These are phyloP conservation scores for Uromys caudimaculatus DNA, from an alignment of 2,797 vertebrate species.

Conservation along the genomic window DNA sequence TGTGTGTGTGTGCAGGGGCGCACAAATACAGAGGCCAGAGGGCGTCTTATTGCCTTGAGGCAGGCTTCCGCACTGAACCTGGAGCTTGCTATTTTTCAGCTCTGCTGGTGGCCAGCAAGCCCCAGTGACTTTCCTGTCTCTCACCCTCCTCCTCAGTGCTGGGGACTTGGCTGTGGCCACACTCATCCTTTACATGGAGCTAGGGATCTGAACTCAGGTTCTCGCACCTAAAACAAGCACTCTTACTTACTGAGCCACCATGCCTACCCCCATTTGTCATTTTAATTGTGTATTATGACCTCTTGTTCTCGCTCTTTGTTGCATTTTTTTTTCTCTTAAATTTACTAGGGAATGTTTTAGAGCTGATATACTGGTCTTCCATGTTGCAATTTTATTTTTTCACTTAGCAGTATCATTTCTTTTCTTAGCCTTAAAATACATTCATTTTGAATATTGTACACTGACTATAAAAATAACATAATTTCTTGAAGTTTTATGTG, in stretches of 20 bases:
- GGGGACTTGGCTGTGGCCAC: too few species aligned
- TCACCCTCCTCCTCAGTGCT: not conserved
- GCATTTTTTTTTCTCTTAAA: not conserved
- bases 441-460: not conserved
- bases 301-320: not conserved
- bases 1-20: too few species aligned
- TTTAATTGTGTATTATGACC: too few species aligned
- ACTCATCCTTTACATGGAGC: not conserved
- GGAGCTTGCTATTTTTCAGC: not conserved
- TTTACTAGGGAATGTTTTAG: not conserved
- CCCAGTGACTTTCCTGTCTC: not conserved
- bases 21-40: not conserved
- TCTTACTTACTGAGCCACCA: not conserved
- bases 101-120: not conserved
- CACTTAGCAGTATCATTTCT: not conserved
- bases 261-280: not conserved
- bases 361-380: not conserved
- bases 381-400: slow-evolving; percentile 32
- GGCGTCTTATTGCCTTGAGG: not conserved
- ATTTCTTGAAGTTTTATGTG: not conserved
- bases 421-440: not conserved
- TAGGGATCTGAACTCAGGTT: not conserved
- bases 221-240: not conserved
- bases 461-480: not conserved
- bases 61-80: not conserved